Evolutionary conservation across 1,140 invertebrate species (phyloP).

Genomic region (Bombus confusus): DNA sequence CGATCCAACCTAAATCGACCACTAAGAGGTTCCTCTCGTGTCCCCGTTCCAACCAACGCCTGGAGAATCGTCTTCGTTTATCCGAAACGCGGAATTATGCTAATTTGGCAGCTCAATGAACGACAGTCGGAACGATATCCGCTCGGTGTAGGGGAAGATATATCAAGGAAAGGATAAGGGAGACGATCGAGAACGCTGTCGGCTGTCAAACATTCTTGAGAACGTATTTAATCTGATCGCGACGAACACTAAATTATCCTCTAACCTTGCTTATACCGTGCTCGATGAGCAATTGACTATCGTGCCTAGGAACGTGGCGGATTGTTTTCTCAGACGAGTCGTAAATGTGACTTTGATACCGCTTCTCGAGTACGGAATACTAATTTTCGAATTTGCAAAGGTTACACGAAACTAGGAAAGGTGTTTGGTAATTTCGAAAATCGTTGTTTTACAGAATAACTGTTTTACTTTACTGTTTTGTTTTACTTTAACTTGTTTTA

Average conservation of each 20-base stretch:
- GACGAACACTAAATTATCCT: constrained; percentile 64
- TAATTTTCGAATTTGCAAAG: neutral
- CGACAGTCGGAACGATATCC: constrained; percentile 27
- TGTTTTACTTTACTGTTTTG: too few relatives aligned
- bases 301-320: neutral
- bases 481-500: too few relatives aligned
- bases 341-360: neutral
- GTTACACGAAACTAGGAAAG: neutral
- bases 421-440: neutral
- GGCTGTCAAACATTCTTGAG: constrained; percentile 23
- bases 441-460: too few relatives aligned
- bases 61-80: constrained; percentile 13
- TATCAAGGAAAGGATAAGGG: neutral
- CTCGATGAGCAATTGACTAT: constrained; percentile 38
- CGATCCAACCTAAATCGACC: constrained; percentile 25
- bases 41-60: neutral
- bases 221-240: constrained; percentile 61
- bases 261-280: constrained; percentile 52
- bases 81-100: constrained; percentile 53
- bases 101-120: constrained; percentile 49
- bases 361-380: neutral
- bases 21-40: neutral
- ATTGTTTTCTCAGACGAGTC: constrained; percentile 7
- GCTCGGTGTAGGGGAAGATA: neutral
- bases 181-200: neutral